Evolutionary conservation across 1,140 invertebrate genomes (phyloP).

Genomic region (Gryon sp.): DNA sequence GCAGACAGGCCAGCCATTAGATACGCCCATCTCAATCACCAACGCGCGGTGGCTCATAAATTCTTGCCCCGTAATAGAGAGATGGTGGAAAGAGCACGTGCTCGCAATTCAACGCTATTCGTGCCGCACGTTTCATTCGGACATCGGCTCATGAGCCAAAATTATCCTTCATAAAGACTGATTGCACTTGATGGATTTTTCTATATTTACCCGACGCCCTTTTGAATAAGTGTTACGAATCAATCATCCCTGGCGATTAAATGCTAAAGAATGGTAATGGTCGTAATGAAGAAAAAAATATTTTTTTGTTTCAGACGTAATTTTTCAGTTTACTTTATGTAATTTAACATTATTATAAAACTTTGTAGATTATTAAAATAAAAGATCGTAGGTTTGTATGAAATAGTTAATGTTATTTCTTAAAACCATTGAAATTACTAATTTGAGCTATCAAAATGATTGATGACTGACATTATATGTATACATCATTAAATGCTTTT

Average conservation of each 20-base stretch:
- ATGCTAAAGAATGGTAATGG: conserved; percentile 5
- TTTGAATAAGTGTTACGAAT: conserved; percentile 47
- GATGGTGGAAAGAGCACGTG: conserved; percentile 55
- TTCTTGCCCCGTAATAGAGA: conserved; percentile 68
- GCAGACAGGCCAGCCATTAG: conserved; percentile 71
- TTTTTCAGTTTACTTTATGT: too few species aligned
- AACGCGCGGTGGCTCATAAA: conserved; percentile 70
- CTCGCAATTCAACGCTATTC: conserved; percentile 59
- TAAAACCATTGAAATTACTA: too few species aligned
- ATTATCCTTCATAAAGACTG: conserved; percentile 61
- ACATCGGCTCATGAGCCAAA: conserved; percentile 35
- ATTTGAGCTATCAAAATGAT: too few species aligned
- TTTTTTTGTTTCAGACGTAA: background rate
- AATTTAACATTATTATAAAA: too few species aligned
- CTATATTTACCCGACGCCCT: conserved; percentile 39
- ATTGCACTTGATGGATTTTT: conserved; percentile 56
- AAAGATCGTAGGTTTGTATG: too few species aligned
- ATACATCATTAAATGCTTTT: too few species aligned
- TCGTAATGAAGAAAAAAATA: conserved; percentile 27
- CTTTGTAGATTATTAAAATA: too few species aligned
- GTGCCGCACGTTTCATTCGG: conserved; percentile 50
- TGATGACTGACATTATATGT: too few species aligned
- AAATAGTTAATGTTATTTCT: too few species aligned
- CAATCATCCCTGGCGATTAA: conserved; percentile 29
- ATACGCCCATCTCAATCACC: conserved; percentile 75